phyloP scores from a whole-genome alignment of 2,113 vertebrate genomes.

The Lampris incognitus region DNA sequence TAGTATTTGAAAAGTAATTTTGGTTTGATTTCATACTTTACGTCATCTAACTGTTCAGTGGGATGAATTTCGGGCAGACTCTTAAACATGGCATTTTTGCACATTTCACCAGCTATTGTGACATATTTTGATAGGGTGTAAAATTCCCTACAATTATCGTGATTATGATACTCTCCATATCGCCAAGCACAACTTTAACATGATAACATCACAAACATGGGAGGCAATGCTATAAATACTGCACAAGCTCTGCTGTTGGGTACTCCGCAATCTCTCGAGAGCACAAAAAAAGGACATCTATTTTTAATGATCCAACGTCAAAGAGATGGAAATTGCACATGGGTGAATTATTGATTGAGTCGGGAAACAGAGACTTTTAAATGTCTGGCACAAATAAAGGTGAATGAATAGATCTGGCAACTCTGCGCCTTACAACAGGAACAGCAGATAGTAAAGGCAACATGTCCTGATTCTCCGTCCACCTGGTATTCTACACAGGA shows the following conservation, averaged over 20 bases:
- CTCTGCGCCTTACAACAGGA: neutral
- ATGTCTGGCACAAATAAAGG: constrained; percentile 9
- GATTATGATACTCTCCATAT: too few species aligned
- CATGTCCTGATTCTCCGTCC: constrained; percentile 15
- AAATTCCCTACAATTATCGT: too few species aligned
- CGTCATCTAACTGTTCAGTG: too few species aligned
- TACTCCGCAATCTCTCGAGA: constrained; percentile 41
- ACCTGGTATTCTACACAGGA: constrained; percentile 31
- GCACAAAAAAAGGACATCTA: constrained; percentile 67
- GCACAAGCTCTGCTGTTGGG: constrained; percentile 10
- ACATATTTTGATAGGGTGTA: too few species aligned
- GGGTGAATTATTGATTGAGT: constrained; percentile 71
- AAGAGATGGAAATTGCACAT: constrained; percentile 54
- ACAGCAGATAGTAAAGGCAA: neutral
- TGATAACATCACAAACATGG: neutral
- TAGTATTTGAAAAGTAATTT: too few species aligned
- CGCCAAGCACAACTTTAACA: neutral
- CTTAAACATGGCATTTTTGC: too few species aligned
- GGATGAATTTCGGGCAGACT: too few species aligned
- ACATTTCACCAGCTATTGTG: too few species aligned
- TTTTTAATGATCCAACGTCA: constrained; percentile 66
- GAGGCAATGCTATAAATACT: neutral
- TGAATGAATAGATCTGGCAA: too few species aligned
- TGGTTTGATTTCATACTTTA: too few species aligned
- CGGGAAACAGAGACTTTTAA: constrained; percentile 44